Evolutionary conservation across 2,888 invertebrate genomes (phyloP), one percentile per base, ranked within the genome.

Genomic region (Eueremaeus valkanovi): DNA sequence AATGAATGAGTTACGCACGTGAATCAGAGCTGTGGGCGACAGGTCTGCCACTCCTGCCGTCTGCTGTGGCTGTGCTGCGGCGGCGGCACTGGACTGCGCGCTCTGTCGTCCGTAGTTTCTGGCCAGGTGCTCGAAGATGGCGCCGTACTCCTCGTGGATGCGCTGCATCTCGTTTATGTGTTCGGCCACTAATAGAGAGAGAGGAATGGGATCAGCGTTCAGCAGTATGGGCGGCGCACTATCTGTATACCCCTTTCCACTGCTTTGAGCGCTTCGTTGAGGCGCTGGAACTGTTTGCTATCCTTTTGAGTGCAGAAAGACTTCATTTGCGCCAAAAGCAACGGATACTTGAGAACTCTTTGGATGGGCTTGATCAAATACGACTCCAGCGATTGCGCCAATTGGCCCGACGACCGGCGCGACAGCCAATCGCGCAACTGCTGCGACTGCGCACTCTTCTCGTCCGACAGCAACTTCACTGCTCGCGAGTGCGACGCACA

Each of bases 151-250:
- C 87, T 98, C 97, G 85, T 97, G 96, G 82, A 97, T 96, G 86
- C 97, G 90, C 88, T 97, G 97, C 96, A 97, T 97, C 87, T 97
- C 96, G 86, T 97, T 98, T 82, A 98, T 97, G 86, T 98, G 97
- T 85, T 97, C 96, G 68, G 97, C 97, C 81, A 97, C 97, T 75
- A 13, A 85, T 21, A 55, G 36, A 18, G 27, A 66, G 55, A 36
- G 9, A 21, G 21, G 40, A 36, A 24, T 16, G 31, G 16, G 9
- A 27, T 40, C 76, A 74, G 18, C 11, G 11, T 21, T n/a, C 16
- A 27, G 1, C 11, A 33, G 55, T 18, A 3, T 18, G 5, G 27
- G 29, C 31, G 31, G 21, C 31, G 11, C 29, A 29, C 61, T 29
- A 61, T 31, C 24, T 27, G 16, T 18, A 9, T 45, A 74, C 74